These are phyloP conservation scores for Zeus faber DNA, from an alignment of 2,113 vertebrate species.

Conservation along the genomic window DNA sequence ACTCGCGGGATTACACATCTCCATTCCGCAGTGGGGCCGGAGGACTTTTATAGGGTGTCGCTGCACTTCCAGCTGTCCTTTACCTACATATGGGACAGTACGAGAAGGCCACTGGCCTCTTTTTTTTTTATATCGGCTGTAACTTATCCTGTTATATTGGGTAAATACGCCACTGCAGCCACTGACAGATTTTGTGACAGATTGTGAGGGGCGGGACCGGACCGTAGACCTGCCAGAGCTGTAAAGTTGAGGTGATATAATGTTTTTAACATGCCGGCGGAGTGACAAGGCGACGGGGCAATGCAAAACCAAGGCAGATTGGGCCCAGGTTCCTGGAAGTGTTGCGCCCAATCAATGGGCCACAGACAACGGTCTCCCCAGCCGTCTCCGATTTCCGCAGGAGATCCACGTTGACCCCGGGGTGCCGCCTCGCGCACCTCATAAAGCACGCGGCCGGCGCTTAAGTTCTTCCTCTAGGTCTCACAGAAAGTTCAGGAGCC, in stretches of 20 bases:
- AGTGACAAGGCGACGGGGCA: too few species aligned
- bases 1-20: constrained; percentile 21
- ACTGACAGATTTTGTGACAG: constrained; percentile 28
- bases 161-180: constrained; percentile 22
- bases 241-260: too few species aligned
- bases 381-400: background rate
- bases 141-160: constrained; percentile 36
- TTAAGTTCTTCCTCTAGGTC: constrained; percentile 7
- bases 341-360: too few species aligned
- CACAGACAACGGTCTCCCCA: background rate
- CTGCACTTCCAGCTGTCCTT: constrained; percentile 52
- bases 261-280: too few species aligned
- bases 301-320: too few species aligned
- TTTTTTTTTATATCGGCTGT: constrained; percentile 56
- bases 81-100: constrained; percentile 39
- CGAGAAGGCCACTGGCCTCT: constrained; percentile 33
- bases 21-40: too few species aligned
- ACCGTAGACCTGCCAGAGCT: too few species aligned
- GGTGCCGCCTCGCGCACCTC: constrained; percentile 1
- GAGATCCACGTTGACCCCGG: constrained; percentile 8
- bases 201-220: too few species aligned
- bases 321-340: too few species aligned
- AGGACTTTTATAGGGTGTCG: constrained; percentile 34
- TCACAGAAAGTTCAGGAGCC: too few species aligned
- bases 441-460: constrained; percentile 17